A percentile compares a stretch with the other conserved stretches of the same genome.
These are phyloP conservation scores for Bradypodion ventrale DNA, from an alignment of 2,797 vertebrate genomes.

Conservation along the genomic window DNA sequence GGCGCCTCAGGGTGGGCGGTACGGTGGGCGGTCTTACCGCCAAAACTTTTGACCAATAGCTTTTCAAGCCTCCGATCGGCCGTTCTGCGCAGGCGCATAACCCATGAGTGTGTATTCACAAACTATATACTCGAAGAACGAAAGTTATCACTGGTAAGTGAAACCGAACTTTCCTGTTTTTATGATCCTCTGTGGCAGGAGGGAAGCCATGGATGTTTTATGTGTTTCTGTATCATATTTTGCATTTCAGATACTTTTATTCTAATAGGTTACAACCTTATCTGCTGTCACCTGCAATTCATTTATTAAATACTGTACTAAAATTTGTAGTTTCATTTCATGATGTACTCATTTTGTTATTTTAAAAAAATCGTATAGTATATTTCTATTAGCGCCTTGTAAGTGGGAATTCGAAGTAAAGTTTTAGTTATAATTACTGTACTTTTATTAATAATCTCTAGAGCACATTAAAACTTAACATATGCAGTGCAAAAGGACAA, in stretches of 20 bases:
- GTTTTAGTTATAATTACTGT: conserved; percentile 2
- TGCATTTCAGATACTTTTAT: too few relatives aligned
- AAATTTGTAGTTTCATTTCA: conserved; percentile 15
- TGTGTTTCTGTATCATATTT: too few relatives aligned
- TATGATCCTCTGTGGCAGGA: background rate
- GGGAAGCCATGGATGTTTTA: too few relatives aligned
- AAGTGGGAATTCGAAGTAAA: conserved; percentile 30
- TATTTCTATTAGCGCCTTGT: background rate
- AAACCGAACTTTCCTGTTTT: background rate
- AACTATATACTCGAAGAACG: too few relatives aligned
- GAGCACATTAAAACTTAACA: conserved; percentile 24
- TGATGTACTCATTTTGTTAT: background rate
- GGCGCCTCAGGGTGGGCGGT: too few relatives aligned
- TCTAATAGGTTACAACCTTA: too few relatives aligned
- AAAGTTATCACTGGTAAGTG: too few relatives aligned
- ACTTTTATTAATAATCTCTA: conserved; percentile 28
- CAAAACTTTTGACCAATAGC: too few relatives aligned
- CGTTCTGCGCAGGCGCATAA: too few relatives aligned
- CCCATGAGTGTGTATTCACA: too few relatives aligned
- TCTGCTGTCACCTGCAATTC: background rate
- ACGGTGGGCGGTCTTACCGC: too few relatives aligned
- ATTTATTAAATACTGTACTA: background rate
- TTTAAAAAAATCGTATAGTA: background rate
- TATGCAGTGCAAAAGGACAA: conserved; percentile 15
- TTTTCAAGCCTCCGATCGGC: too few relatives aligned